A percentile compares a stretch with the other conserved stretches of the same genome.
Evolutionary conservation across 23 tunicate species (phyloP).

Genomic region (Styela clava): DNA sequence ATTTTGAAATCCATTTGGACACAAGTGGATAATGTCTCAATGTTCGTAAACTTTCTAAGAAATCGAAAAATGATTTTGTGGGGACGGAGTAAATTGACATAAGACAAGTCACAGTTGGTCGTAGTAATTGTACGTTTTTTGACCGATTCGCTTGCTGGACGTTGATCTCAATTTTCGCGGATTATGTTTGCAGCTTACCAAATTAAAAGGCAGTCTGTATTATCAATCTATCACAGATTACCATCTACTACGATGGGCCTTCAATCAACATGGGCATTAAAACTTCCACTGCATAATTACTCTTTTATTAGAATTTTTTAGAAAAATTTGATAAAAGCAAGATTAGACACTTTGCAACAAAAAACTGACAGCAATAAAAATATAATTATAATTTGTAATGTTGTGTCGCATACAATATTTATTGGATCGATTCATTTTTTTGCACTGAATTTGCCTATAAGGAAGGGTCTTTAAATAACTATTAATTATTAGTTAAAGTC

Average conservation of each 20-base stretch:
- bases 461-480: no score
- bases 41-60: not conserved
- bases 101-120: not conserved
- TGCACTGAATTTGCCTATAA: no score
- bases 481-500: no score
- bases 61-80: not conserved
- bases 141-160: not conserved
- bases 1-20: not conserved
- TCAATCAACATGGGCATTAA: not conserved
- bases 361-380: no score
- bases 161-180: not conserved
- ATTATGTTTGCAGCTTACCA: not conserved
- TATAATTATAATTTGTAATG: no score
- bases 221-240: not conserved
- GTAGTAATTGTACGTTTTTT: not conserved
- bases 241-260: not conserved
- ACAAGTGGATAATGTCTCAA: not conserved
- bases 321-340: no score
- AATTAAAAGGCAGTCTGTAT: not conserved
- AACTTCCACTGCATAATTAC: no score
- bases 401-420: no score
- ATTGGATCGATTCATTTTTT: no score
- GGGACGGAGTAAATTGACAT: not conserved
- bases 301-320: no score
- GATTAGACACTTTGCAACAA: no score